phyloP scores from a whole-genome alignment of 2,113 vertebrate species.

The Sarotherodon lohbergeri region DNA sequence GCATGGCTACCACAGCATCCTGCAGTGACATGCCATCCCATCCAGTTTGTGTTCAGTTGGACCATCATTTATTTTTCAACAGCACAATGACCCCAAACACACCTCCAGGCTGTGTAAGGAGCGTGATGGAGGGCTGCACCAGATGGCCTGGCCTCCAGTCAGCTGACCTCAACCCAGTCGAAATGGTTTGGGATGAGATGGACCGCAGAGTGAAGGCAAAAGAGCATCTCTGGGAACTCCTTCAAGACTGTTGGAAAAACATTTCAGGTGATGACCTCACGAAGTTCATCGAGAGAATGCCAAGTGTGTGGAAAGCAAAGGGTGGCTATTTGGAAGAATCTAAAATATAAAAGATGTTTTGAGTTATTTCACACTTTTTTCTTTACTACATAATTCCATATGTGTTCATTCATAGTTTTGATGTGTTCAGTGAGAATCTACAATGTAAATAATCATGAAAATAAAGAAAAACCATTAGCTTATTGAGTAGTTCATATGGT shows the following conservation, averaged over 20 bases:
- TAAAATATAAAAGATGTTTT: neutral
- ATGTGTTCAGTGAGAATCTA: neutral
- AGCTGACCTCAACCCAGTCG: rapidly evolving
- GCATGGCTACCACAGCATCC: neutral
- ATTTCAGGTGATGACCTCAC: rapidly evolving
- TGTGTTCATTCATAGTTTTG: neutral
- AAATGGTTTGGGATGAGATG: neutral
- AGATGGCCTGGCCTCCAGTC: neutral
- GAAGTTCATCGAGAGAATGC: rapidly evolving
- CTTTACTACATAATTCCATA: rapidly evolving
- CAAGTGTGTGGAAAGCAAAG: rapidly evolving
- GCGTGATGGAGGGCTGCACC: neutral
- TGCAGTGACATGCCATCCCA: neutral
- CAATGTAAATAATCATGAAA: neutral
- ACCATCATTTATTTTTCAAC: neutral
- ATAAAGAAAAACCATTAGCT: neutral
- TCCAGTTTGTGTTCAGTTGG: neutral
- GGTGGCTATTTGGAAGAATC: neutral
- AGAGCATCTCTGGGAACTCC: neutral
- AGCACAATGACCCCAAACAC: neutral
- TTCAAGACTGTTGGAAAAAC: neutral
- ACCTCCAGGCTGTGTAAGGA: neutral
- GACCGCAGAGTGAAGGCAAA: neutral
- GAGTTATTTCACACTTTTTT: neutral
- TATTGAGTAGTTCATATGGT: neutral